A percentile compares a stretch with the other conserved stretches of the same genome.
Evolutionary conservation across 2,797 vertebrate genomes (phyloP).

Genomic region (Typhlichthys subterraneus): DNA sequence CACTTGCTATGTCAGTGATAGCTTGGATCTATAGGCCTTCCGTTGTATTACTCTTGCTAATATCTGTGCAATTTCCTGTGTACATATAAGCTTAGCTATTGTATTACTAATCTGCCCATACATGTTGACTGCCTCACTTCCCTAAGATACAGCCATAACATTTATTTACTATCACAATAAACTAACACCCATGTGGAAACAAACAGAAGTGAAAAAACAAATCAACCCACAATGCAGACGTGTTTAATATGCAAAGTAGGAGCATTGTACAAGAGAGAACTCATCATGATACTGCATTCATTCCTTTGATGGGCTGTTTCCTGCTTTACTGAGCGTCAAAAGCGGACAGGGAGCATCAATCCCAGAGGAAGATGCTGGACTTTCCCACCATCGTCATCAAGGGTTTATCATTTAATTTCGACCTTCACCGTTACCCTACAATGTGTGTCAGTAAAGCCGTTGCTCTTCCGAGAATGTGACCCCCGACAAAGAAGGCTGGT

Average conservation of each 20-base stretch:
- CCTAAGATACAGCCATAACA: slow-evolving; percentile 17
- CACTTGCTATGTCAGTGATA: slow-evolving; percentile 24
- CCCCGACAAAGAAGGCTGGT: slow-evolving; percentile 35
- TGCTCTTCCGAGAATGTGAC: slow-evolving; percentile 47
- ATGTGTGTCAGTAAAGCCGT: slow-evolving; percentile 1
- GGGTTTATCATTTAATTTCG: slow-evolving; percentile 25
- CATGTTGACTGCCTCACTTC: slow-evolving; percentile 32
- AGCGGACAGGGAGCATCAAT: slow-evolving; percentile 12
- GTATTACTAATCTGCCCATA: slow-evolving; percentile 40
- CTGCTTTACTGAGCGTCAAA: slow-evolving; percentile 10
- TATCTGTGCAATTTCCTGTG: slow-evolving; percentile 49
- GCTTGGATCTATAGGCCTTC: slow-evolving; percentile 27
- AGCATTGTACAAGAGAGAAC: not conserved
- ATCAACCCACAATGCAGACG: not conserved
- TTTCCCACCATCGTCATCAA: slow-evolving; percentile 27
- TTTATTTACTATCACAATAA: slow-evolving; percentile 13
- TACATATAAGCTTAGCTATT: slow-evolving; percentile 36
- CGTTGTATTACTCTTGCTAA: slow-evolving; percentile 19
- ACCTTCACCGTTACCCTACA: not conserved
- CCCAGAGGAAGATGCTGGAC: slow-evolving; percentile 15
- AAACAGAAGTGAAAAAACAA: slow-evolving; percentile 4
- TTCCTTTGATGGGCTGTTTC: not conserved
- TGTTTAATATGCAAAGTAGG: slow-evolving; percentile 11
- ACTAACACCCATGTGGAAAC: slow-evolving; percentile 37
- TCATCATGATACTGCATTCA: not conserved